phyloP scores from a whole-genome alignment of 2,797 vertebrate genomes.

The Sylvia borin region DNA sequence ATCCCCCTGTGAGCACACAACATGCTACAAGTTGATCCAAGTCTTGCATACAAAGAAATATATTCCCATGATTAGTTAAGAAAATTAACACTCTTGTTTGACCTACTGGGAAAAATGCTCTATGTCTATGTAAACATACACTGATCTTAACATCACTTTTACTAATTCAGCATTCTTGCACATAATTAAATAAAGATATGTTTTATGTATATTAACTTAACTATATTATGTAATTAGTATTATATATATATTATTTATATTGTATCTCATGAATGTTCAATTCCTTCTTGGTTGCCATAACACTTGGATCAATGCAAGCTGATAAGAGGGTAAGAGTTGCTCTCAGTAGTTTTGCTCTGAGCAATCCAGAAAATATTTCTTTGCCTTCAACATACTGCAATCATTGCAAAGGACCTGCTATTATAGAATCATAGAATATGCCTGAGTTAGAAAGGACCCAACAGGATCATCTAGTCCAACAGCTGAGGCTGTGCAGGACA shows the following conservation, averaged over 20 bases:
- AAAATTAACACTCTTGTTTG: background rate
- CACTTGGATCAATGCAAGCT: background rate
- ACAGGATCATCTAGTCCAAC: background rate
- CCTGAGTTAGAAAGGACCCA: background rate
- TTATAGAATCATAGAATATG: background rate
- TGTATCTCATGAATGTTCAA: background rate
- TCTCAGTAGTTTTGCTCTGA: background rate
- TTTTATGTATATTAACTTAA: background rate
- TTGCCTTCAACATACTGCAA: accelerated
- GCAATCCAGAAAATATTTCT: background rate
- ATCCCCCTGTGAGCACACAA: constrained; percentile 11
- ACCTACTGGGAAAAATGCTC: background rate
- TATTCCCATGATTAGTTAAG: background rate
- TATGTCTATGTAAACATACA: background rate
- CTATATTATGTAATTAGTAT: too few relatives aligned
- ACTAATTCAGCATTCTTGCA: background rate
- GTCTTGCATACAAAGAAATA: background rate
- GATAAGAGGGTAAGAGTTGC: background rate
- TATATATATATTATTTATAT: too few relatives aligned
- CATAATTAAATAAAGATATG: background rate
- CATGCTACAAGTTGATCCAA: background rate
- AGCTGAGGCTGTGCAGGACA: background rate
- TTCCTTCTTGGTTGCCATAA: background rate
- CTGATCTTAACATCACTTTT: background rate
- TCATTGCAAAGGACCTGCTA: background rate